A percentile compares a stretch with the other conserved stretches of the same genome.
Evolutionary conservation across 2,113 vertebrate genomes (phyloP).

Genomic region (Marmota flaviventris): DNA sequence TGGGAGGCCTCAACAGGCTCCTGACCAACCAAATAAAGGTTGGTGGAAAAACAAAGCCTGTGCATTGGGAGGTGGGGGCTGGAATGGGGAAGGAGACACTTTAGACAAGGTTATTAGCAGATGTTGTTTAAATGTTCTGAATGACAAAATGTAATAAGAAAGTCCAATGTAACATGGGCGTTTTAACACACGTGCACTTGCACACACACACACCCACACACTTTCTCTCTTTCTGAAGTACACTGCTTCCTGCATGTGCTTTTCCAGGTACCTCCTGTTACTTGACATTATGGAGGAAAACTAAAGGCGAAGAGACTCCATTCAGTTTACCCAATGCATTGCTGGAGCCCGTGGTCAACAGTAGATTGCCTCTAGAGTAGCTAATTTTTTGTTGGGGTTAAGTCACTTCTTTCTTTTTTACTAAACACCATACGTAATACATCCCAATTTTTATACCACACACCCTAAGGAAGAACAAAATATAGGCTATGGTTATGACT

Average conservation of each 20-base stretch:
- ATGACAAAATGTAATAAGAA: background rate
- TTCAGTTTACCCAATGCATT: background rate
- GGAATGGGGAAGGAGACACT: background rate
- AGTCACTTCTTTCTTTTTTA: background rate
- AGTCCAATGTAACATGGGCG: constrained; percentile 15
- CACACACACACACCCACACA: background rate
- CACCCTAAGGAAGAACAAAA: background rate
- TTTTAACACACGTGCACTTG: background rate
- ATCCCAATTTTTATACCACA: background rate
- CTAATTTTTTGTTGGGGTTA: background rate
- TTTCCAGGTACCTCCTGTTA: background rate
- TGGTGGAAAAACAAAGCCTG: background rate
- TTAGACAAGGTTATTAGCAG: background rate
- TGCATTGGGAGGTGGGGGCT: background rate
- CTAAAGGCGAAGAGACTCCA: background rate
- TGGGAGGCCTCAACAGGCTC: constrained; percentile 71
- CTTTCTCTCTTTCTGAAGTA: background rate
- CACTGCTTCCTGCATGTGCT: background rate
- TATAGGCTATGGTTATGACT: background rate
- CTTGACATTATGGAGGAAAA: background rate
- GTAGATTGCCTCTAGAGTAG: background rate
- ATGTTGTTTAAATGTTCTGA: background rate
- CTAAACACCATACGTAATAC: background rate
- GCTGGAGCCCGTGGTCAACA: background rate
- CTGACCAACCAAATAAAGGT: constrained; percentile 67